phyloP scores from a whole-genome alignment of 2,888 invertebrate species.

The Xestia xanthographa region DNA sequence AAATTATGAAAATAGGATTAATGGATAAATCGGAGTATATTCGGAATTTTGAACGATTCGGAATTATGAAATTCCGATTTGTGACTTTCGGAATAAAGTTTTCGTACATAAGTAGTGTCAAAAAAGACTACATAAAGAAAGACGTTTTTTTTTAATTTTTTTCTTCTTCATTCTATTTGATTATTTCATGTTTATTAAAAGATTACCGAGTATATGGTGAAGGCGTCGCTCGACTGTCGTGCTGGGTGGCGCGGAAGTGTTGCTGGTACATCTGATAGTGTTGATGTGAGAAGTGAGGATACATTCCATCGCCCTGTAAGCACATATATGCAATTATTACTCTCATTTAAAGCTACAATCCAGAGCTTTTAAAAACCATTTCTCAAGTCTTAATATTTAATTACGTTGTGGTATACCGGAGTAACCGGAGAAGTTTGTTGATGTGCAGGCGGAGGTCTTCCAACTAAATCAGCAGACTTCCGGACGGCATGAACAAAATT shows the following conservation, averaged over 20 bases:
- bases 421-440: slow-evolving; percentile 94
- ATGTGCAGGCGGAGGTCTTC: slow-evolving; percentile 96
- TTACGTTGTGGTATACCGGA: slow-evolving; percentile 91
- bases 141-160: no score
- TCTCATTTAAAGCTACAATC: not conserved
- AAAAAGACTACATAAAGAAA: no score
- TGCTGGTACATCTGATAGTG: slow-evolving; percentile 90
- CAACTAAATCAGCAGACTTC: slow-evolving; percentile 92
- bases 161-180: no score
- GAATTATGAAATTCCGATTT: no score
- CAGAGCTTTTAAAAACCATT: not conserved
- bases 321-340: slow-evolving; percentile 47
- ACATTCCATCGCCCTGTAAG: slow-evolving; percentile 88
- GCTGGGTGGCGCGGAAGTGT: slow-evolving; percentile 88
- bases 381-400: slow-evolving; percentile 63
- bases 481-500: slow-evolving; percentile 85
- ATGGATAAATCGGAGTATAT: no score
- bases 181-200: slow-evolving; percentile 2
- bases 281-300: slow-evolving; percentile 88
- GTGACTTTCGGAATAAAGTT: no score
- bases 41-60: no score
- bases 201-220: slow-evolving; percentile 85
- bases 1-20: no score
- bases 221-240: slow-evolving; percentile 84
- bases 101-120: no score